Evolutionary conservation across 2,888 invertebrate species (phyloP).

Genomic region (Andrena minutula): DNA sequence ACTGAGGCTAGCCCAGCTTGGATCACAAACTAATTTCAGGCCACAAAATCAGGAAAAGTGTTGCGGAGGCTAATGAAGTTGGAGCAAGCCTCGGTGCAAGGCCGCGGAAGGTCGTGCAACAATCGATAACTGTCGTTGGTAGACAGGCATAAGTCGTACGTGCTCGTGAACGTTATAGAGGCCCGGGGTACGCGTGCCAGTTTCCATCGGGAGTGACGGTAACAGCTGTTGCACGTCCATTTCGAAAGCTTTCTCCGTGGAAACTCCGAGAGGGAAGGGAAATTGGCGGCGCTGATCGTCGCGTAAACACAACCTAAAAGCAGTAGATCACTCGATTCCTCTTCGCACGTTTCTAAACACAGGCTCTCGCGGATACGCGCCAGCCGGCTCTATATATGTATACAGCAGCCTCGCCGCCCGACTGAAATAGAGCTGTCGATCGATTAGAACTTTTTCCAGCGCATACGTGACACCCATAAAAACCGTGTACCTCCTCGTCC

Average conservation of each 20-base stretch:
- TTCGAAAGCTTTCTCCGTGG: constrained; percentile 70
- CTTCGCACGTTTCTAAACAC: constrained; percentile 66
- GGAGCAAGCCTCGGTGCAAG: constrained; percentile 36
- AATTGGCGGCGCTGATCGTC: constrained; percentile 73
- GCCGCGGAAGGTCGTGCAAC: constrained; percentile 58
- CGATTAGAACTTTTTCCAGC: constrained; percentile 58
- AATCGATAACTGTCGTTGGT: constrained; percentile 71
- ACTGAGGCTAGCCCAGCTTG: not conserved
- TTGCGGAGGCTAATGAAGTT: not conserved
- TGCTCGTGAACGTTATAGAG: constrained; percentile 67
- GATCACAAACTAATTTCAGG: not conserved
- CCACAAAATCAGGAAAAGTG: not conserved
- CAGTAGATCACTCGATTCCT: constrained; percentile 71
- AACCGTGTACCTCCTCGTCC: constrained; percentile 55
- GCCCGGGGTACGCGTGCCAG: constrained; percentile 72
- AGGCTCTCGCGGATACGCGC: constrained; percentile 44
- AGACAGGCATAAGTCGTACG: constrained; percentile 73
- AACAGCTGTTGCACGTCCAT: constrained; percentile 80
- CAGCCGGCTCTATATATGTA: constrained; percentile 14
- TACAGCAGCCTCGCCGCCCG: not conserved
- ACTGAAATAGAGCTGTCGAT: constrained; percentile 59
- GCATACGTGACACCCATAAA: constrained; percentile 61
- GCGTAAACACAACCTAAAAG: constrained; percentile 75
- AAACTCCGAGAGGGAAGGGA: constrained; percentile 52
- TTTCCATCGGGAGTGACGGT: constrained; percentile 77